Percentiles rank a stretch among this genome's conserved stretches.
Conservation (phyloP, 1,140 invertebrate genomes). For the Colletes gigas region DNA sequence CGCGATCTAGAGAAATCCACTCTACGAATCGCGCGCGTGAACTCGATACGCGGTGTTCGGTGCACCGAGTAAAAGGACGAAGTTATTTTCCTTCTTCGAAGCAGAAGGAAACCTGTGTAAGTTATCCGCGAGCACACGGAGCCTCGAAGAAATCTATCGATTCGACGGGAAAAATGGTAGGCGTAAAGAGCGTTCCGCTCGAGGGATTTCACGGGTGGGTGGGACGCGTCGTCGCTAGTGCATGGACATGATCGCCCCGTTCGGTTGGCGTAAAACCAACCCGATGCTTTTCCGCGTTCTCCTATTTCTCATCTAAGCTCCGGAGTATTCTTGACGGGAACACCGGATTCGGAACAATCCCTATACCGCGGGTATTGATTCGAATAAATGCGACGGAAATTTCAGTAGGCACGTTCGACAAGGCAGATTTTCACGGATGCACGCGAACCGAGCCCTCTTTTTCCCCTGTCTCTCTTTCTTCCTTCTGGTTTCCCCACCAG, state of each 20-base stretch:
- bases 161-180: background rate
- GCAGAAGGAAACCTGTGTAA: background rate
- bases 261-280: conserved; percentile 25
- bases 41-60: background rate
- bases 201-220: conserved; percentile 1
- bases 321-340: conserved; percentile 3
- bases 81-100: background rate
- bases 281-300: background rate
- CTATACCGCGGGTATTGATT: background rate
- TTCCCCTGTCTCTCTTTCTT: background rate
- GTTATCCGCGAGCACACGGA: background rate
- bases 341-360: background rate
- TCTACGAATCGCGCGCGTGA: background rate
- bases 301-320: conserved; percentile 13
- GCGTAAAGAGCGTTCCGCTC: conserved; percentile 11
- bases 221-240: background rate
- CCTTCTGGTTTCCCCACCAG: background rate
- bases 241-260: conserved; percentile 9
- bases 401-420: conserved; percentile 2
- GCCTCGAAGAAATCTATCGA: background rate
- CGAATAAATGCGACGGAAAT: conserved; percentile 19
- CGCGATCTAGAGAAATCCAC: no score
- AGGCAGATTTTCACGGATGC: conserved; percentile 15
- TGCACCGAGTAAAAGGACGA: background rate
- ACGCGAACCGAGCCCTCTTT: background rate